phyloP scores from a whole-genome alignment of 1,140 invertebrate species.

The Drosophila nannoptera region DNA sequence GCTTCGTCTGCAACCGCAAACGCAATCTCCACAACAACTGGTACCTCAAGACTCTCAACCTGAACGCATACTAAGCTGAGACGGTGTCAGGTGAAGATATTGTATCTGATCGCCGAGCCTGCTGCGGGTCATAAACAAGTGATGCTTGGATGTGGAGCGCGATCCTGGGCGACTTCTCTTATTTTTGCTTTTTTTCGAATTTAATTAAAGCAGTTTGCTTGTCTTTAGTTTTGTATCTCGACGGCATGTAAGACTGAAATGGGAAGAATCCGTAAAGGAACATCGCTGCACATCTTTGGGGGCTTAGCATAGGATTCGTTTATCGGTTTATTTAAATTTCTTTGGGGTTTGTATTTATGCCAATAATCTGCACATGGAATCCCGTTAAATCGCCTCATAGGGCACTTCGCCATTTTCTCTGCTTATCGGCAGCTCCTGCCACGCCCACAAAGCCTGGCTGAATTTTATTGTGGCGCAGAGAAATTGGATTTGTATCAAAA shows the following conservation, averaged over 20 bases:
- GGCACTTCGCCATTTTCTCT: conserved; percentile 65
- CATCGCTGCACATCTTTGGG: conserved; percentile 20
- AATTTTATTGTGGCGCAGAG: conserved; percentile 68
- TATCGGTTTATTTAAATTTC: conserved; percentile 72
- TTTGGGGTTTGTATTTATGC: conserved; percentile 59
- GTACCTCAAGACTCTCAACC: not conserved
- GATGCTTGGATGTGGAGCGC: conserved; percentile 43
- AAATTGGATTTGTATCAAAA: conserved; percentile 76
- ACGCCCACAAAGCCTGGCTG: conserved; percentile 44
- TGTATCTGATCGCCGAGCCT: conserved; percentile 70
- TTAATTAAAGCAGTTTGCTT: conserved; percentile 72
- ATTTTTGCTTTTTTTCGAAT: conserved; percentile 33
- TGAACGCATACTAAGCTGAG: conserved; percentile 8
- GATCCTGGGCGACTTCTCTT: conserved; percentile 34
- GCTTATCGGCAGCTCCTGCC: conserved; percentile 60
- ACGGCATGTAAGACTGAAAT: not conserved
- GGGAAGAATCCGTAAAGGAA: conserved; percentile 2
- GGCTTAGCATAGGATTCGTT: conserved; percentile 65
- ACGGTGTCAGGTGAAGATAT: conserved; percentile 69
- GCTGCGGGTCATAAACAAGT: conserved; percentile 70
- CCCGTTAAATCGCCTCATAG: conserved; percentile 75
- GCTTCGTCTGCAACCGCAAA: not conserved
- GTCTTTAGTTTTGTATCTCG: conserved; percentile 58
- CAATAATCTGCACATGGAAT: conserved; percentile 72
- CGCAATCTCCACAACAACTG: not conserved